Evolutionary conservation across 1,140 invertebrate genomes (phyloP), one percentile per base, ranked within the genome.

Genomic region (Atta cephalotes): DNA sequence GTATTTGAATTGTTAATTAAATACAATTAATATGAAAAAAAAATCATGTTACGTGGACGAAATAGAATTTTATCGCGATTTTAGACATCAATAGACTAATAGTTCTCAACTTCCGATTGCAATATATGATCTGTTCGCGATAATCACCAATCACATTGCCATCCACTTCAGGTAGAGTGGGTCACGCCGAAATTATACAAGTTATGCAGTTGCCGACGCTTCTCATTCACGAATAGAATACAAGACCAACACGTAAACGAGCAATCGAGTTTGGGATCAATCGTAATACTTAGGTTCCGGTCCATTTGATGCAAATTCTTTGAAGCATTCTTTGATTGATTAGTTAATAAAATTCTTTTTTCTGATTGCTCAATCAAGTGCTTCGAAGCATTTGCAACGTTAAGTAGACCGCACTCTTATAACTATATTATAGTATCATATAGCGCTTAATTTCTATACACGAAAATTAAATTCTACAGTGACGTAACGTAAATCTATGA

Each of bases 201-300:
- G 14, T 9, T 53, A 53, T n/a, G 3, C 21, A 63, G 45, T 56
- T 72, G 49, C 62, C 81, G 62, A 66, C n/a, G 70, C 68, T 49
- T 89, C 63, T 49, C 84, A 74, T 82, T 79, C 70, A 62, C 58
- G 31, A 39, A 89, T 66, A 80, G 31, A 74, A 80, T 49, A 68
- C 66, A 76, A 87, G 45, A 89, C 84, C 77, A 81, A 89, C 79
- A 76, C 84, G 82, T 72, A 65, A 7, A 70, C 58, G 58, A 70
- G 66, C 51, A 77, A 31, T 81, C 5, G 71, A 70, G 31, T 0
- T 56, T 79, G 49, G 60, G n/a, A 79, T 68, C 70, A 74, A 35
- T 84, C 68, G 28, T 62, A 35, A 76, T 7, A 35, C 6, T 51
- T 45, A 14, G 60, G 39, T 2, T 45, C 10, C 39, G 39, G 39